Percentiles rank a stretch among this genome's conserved stretches.
Evolutionary conservation across 2,113 vertebrate species (phyloP).

Genomic region (Melanerpes formicivorus): DNA sequence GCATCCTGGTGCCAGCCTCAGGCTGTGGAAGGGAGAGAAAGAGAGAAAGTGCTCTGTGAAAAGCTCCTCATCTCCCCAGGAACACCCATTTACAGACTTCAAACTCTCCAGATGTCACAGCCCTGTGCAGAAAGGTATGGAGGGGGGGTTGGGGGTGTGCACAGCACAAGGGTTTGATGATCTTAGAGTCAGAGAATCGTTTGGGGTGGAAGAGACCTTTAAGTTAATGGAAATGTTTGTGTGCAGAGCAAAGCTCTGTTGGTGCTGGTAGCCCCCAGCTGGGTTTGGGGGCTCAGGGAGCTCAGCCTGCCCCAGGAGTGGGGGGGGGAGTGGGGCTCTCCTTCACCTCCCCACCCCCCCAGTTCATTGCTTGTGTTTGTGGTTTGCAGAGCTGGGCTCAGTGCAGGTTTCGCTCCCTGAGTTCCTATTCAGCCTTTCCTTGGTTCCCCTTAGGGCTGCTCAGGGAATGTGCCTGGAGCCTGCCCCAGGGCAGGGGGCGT

Average conservation of each 20-base stretch:
- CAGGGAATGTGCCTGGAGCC: rapidly evolving
- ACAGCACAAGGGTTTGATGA: neutral
- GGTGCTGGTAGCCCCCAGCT: neutral
- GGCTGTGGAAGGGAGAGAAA: rapidly evolving
- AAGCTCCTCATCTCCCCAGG: neutral
- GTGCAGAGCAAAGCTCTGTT: too few species aligned
- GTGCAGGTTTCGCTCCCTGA: rapidly evolving
- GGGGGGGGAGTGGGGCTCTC: rapidly evolving
- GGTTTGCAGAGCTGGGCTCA: neutral
- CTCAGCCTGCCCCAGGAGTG: neutral
- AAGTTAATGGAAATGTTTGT: neutral
- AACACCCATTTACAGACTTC: neutral
- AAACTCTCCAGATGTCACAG: rapidly evolving
- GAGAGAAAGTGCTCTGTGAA: neutral
- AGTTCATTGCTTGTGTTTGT: rapidly evolving
- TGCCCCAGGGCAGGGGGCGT: rapidly evolving
- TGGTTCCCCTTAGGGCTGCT: neutral
- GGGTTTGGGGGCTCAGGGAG: neutral
- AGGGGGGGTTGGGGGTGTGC: too few species aligned
- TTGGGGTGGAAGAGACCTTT: too few species aligned
- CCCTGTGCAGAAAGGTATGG: neutral
- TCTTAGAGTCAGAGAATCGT: too few species aligned
- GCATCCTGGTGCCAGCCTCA: neutral
- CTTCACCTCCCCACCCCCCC: too few species aligned
- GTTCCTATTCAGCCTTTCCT: constrained; percentile 13